Evolutionary conservation across 2,888 invertebrate species (phyloP).

Genomic region (Phanerotoma sp.): DNA sequence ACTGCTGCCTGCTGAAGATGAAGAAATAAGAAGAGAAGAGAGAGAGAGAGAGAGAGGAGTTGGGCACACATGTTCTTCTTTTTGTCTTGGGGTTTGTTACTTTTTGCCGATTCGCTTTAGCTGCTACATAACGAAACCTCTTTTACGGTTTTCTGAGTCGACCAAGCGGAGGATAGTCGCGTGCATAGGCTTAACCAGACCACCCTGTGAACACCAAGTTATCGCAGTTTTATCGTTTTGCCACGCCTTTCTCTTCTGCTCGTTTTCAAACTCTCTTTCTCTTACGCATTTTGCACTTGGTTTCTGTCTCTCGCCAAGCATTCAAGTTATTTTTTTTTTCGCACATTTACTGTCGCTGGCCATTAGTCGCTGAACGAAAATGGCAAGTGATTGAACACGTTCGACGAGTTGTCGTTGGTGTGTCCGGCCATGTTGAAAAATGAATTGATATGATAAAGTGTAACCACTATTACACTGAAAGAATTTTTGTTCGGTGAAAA

Average conservation of each 20-base stretch:
- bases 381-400: conserved; percentile 4
- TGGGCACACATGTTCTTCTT: no score
- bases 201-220: conserved; percentile 21
- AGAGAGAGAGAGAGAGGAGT: neutral
- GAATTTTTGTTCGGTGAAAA: no score
- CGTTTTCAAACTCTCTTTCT: conserved; percentile 5
- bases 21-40: conserved; percentile 19
- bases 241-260: conserved; percentile 17
- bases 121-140: neutral
- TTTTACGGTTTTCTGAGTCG: conserved; percentile 21
- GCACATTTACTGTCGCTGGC: neutral
- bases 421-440: conserved; percentile 50
- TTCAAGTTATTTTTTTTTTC: neutral
- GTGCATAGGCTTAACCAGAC: conserved; percentile 22
- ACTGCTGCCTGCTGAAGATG: conserved; percentile 9
- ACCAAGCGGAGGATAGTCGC: conserved; percentile 19
- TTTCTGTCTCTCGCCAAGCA: neutral
- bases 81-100: conserved; percentile 4
- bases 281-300: neutral
- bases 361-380: conserved; percentile 3
- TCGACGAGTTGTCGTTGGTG: conserved; percentile 18
- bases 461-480: no score
- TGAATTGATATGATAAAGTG: conserved; percentile 55
- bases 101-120: conserved; percentile 3
- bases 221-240: conserved; percentile 22